Conservation (phyloP, 1,140 invertebrate genomes). For the Oreohelix idahoensis region DNA sequence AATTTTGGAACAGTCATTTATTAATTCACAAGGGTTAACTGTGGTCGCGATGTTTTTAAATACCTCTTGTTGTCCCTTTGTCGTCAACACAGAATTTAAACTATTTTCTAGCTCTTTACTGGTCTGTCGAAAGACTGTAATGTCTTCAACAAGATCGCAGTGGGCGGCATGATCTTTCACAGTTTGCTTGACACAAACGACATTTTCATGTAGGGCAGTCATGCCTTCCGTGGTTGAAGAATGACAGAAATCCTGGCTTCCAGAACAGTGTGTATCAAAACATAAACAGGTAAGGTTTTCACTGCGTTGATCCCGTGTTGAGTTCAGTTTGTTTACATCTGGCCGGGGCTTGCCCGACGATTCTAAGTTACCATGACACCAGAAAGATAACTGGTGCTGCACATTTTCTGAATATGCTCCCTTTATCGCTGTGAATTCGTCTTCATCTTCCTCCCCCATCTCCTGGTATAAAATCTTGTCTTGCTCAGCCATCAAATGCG, state of each 20-base stretch:
- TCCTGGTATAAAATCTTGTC: too few relatives aligned
- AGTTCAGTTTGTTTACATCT: slow-evolving; percentile 14
- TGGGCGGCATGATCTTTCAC: too few relatives aligned
- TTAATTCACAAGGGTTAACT: not conserved
- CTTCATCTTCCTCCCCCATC: too few relatives aligned
- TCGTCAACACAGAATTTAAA: not conserved
- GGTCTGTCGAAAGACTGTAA: not conserved
- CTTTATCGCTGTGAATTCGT: not conserved
- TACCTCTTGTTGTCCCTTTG: not conserved
- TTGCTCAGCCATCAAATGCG: not conserved
- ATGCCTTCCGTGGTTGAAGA: not conserved
- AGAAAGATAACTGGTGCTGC: not conserved
- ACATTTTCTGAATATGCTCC: not conserved
- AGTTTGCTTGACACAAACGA: not conserved
- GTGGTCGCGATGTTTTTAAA: not conserved
- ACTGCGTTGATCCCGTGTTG: not conserved
- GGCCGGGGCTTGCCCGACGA: not conserved
- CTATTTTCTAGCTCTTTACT: not conserved
- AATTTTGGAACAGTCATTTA: not conserved
- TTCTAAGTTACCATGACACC: not conserved
- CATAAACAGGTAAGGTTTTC: not conserved
- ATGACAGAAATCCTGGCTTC: not conserved
- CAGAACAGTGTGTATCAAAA: not conserved
- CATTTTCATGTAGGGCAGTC: not conserved
- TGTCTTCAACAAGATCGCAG: not conserved